Percentiles rank a stretch among this genome's conserved stretches.
Evolutionary conservation across 2,797 vertebrate species (phyloP).

Genomic region (Telmatherina bonti): DNA sequence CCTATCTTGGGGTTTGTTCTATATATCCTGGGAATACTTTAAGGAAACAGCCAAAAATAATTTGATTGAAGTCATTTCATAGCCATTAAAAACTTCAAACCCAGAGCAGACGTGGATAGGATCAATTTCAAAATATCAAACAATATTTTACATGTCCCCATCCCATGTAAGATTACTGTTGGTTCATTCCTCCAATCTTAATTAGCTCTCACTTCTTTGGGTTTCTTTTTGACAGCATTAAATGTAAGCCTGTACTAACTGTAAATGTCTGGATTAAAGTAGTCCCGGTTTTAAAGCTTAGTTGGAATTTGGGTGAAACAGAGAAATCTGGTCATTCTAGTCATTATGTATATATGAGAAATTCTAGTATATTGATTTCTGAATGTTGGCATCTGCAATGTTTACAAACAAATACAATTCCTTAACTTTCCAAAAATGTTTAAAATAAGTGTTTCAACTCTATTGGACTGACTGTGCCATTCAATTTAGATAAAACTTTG

Average conservation of each 20-base stretch:
- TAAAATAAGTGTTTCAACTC: too few species aligned
- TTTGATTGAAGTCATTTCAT: background rate
- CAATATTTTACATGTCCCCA: conserved; percentile 3
- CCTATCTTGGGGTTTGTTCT: conserved; percentile 9
- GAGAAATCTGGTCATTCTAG: background rate
- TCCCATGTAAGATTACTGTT: background rate
- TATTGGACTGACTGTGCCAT: too few species aligned
- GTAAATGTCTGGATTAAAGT: background rate
- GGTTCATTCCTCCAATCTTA: background rate
- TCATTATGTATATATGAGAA: background rate
- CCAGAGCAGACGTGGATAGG: background rate
- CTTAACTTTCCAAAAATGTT: too few species aligned
- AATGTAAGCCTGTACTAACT: conserved; percentile 18
- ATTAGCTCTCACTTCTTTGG: too few species aligned
- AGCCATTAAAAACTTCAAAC: background rate
- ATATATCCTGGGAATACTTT: background rate
- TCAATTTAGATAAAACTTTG: too few species aligned
- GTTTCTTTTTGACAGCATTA: background rate
- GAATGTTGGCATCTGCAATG: background rate
- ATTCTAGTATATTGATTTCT: background rate
- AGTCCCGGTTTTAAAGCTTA: background rate
- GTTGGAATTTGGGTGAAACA: background rate
- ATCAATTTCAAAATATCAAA: background rate
- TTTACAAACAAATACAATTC: background rate
- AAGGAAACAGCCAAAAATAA: too few species aligned